Base-by-base conservation (phyloP, 2,113 vertebrate species). In the Anoplopoma fimbria region DNA sequence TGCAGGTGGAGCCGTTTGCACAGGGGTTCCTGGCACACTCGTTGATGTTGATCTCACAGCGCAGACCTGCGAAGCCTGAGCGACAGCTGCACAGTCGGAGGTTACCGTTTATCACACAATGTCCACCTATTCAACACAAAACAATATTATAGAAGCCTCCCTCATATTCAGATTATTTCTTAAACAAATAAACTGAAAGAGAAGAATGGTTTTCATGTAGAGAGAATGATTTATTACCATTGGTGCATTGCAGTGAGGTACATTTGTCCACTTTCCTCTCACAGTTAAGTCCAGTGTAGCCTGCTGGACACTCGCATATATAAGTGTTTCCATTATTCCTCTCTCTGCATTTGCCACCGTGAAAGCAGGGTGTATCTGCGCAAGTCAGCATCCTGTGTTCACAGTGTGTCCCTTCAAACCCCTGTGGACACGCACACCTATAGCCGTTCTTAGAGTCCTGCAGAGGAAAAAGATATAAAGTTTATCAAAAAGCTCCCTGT, bases 211-310 rank as follows among this genome's bases (percentile, higher is more conserved):
- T 19, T 23, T 31, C 2, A 69, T 42, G 40, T 14, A 15, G 2
- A 49, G 2, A n/a, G 17, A 63, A 68, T 55, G 72, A 36, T 40
- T 5, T 67, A 77, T 95, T 96, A 99, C 98, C 98, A 21, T 99
- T 99, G 71, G 96, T 92, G 81, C 98, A 99, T 55, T 97, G 97
- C 57, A 95, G 95, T 34, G 97, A 97, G 47, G 96, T 96, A 93
- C 98, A 99, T 91, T 96, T 94, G 76, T 98, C 97, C 0, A 97
- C 95, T 91, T 98, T 99, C 96, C 96, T 99, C 92, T 99, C 98
- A 73, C 98, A 99, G 95, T 99, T 99, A 86, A 98, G 97, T 69
- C 98, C 98, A 1, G 98, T 97, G 81, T 98, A 99, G 73, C 97
- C 96, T 19, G 89, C 89, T 0, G 96, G 96, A 93, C 98, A 99